A percentile compares a stretch with the other conserved stretches of the same genome.
Conservation (phyloP, 2,797 vertebrate genomes). For the Spinus pinus region DNA sequence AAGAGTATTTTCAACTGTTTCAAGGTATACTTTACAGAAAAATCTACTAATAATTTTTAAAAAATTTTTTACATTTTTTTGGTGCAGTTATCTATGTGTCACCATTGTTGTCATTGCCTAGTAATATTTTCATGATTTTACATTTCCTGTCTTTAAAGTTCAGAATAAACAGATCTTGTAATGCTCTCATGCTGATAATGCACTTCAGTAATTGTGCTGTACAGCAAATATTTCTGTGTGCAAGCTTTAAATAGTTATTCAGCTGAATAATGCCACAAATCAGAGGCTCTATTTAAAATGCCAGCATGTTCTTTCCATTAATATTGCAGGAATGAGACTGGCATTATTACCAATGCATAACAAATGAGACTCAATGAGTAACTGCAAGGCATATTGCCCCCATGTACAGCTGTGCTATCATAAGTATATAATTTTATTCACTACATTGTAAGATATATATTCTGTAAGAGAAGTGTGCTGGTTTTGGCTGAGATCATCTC, state of each 20-base stretch:
- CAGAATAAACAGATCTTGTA: slow-evolving; percentile 40
- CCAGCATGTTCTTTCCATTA: slow-evolving; percentile 55
- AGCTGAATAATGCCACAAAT: slow-evolving; percentile 56
- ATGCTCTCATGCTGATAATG: slow-evolving; percentile 16
- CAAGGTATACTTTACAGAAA: neutral
- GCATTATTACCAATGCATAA: slow-evolving; percentile 58
- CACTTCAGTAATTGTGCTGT: slow-evolving; percentile 24
- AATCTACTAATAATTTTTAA: neutral
- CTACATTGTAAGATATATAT: neutral
- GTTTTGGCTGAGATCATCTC: neutral
- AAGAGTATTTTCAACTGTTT: neutral
- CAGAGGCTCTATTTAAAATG: slow-evolving; percentile 61
- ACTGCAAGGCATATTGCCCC: neutral
- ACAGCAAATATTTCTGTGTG: slow-evolving; percentile 50
- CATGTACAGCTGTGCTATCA: neutral
- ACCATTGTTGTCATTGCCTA: neutral
- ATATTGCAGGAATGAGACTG: slow-evolving; percentile 61
- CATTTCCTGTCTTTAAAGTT: slow-evolving; percentile 55
- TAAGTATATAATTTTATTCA: neutral
- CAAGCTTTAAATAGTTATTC: slow-evolving; percentile 62
- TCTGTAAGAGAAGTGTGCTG: neutral
- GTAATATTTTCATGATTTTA: slow-evolving; percentile 5
- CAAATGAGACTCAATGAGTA: slow-evolving; percentile 22
- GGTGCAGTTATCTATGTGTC: neutral
- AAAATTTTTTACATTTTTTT: neutral